Evolutionary conservation across 1,140 invertebrate species (phyloP).

Genomic region (Philotrypesis tridentata): DNA sequence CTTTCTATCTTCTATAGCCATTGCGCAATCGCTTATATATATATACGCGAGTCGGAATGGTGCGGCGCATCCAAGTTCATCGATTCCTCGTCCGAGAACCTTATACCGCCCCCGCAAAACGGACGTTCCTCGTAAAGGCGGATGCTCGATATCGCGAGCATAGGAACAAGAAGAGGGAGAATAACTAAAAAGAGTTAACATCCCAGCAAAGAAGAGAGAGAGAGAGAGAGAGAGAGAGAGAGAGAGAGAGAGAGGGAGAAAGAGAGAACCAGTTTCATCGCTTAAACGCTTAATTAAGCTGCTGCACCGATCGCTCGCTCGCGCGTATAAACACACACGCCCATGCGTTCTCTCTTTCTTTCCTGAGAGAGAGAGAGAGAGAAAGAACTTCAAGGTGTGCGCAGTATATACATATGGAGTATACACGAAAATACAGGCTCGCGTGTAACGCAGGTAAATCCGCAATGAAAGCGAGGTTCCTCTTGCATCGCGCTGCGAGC

Average conservation of each 20-base stretch:
- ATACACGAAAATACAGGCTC: not conserved
- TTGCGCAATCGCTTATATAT: slow-evolving; percentile 19
- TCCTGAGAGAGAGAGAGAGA: slow-evolving; percentile 6
- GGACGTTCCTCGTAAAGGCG: not conserved
- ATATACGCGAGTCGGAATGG: too few species aligned
- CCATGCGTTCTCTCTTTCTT: not conserved
- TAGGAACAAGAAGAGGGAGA: not conserved
- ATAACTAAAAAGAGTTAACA: slow-evolving; percentile 17
- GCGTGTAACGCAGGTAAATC: slow-evolving; percentile 9
- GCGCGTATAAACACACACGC: slow-evolving; percentile 22
- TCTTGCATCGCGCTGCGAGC: not conserved
- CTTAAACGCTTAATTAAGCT: slow-evolving; percentile 70
- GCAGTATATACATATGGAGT: not conserved
- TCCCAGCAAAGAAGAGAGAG: not conserved
- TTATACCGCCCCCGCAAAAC: not conserved
- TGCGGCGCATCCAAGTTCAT: slow-evolving; percentile 23
- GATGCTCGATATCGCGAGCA: slow-evolving; percentile 14
- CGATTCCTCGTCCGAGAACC: slow-evolving; percentile 1
- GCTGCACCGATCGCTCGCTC: slow-evolving; percentile 38
- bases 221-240: slow-evolving; percentile 5
- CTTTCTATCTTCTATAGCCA: not conserved
- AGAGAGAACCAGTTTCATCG: slow-evolving; percentile 66
- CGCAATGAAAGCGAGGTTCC: slow-evolving; percentile 9
- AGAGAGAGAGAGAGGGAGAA: slow-evolving; percentile 32
- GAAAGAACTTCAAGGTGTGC: not conserved